Base-by-base conservation (phyloP, 2,113 vertebrate species). In the Oenanthe oenanthe region DNA sequence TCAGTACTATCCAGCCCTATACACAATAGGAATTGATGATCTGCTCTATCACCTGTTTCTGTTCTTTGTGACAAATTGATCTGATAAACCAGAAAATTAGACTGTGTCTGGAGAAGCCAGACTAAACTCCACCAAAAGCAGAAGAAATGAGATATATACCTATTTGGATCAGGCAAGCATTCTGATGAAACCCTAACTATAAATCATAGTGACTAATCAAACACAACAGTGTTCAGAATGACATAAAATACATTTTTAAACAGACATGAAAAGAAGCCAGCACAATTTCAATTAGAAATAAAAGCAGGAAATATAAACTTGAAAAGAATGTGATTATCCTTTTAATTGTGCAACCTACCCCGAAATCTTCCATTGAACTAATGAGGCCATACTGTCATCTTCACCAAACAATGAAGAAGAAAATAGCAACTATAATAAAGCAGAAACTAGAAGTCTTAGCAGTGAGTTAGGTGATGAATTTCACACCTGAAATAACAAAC, bases 41-140 rank as follows among this genome's bases (percentile, higher is more conserved):
- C 84, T 96, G 89, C 89, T 97, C 93, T 97, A 97, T 97, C 95
- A 95, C 88, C 51, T 93, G 45, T 67, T 63, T 96, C 88, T 96
- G 45, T 67, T 81, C 79, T 90, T 95, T 56, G 38, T 97, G 93
- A 97, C 89, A 97, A 97, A 95, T 96, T 95, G 67, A 97, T 97
- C 93, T 97, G 75, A 94, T 96, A 97, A 97, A 96, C 85, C 86
- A 97, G 73, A 97, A 92, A 97, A 98, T 97, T 97, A 97, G 97
- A 96, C 70, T 53, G 4, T 94, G 71, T 97, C 76, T 97, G 78
- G 77, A 97, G 79, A 34, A 97, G 61, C 73, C 92, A 93, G 63
- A 95, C 79, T 93, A 93, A 97, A 95, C 89, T 95, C 61, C 74
- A 42, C 24, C 93, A 89, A 68, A 90, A 87, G 74, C 13, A 91